phyloP scores from a whole-genome alignment of 1,140 invertebrate species.

The Brachionus plicatilis region DNA sequence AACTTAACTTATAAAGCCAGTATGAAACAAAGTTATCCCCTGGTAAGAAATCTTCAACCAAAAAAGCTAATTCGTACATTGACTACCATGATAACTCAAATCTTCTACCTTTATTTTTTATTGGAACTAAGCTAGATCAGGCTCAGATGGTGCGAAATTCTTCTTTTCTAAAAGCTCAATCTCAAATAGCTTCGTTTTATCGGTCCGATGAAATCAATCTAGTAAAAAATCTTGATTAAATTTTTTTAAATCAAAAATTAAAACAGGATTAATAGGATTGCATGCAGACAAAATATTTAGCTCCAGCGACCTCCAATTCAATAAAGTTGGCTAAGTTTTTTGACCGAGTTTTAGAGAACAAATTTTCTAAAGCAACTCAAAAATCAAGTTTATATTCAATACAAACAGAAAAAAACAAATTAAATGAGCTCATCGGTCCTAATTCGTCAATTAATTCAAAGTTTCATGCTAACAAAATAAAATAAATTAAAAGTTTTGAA shows the following conservation, averaged over 20 bases:
- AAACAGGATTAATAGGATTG: constrained; percentile 59
- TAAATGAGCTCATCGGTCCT: neutral
- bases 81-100: constrained; percentile 1
- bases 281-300: constrained; percentile 70
- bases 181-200: constrained; percentile 79
- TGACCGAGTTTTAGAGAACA: constrained; percentile 76
- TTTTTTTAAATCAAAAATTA: neutral
- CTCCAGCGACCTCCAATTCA: constrained; percentile 81
- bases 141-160: constrained; percentile 61
- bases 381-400: neutral
- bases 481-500: neutral
- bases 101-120: constrained; percentile 65
- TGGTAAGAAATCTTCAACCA: neutral
- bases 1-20: neutral
- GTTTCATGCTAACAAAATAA: neutral
- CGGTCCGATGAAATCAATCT: constrained; percentile 86
- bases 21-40: neutral
- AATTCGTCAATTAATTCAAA: neutral
- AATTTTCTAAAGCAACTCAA: neutral
- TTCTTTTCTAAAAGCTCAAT: constrained; percentile 55
- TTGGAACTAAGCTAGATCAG: constrained; percentile 85
- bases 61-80: neutral
- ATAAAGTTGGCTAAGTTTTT: constrained; percentile 87
- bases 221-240: constrained; percentile 50
- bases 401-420: neutral